phyloP scores from a whole-genome alignment of 2,888 invertebrate species.

The Melanophora roralis region DNA sequence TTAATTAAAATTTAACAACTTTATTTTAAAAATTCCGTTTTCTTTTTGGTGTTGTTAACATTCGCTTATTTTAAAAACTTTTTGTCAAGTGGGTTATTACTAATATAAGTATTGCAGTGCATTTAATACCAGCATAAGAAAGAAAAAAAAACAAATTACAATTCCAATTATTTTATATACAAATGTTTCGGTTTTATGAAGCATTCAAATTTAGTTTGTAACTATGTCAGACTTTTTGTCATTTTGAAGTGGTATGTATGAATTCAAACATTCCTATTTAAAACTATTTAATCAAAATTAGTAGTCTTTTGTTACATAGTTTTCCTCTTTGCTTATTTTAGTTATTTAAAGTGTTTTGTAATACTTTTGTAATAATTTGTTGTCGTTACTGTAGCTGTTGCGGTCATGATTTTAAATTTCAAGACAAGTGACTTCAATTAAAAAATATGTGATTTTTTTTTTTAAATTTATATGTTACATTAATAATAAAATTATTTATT shows the following conservation, averaged over 20 bases:
- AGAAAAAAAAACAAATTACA: slow-evolving; percentile 15
- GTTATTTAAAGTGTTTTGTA: slow-evolving; percentile 24
- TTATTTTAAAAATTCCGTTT: too few relatives aligned
- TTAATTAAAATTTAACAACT: too few relatives aligned
- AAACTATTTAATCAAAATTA: slow-evolving; percentile 33
- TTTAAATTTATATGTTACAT: not conserved
- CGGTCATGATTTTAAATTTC: slow-evolving; percentile 36
- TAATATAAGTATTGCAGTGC: slow-evolving; percentile 2
- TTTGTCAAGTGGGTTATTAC: not conserved
- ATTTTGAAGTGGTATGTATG: not conserved
- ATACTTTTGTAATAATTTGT: slow-evolving; percentile 26
- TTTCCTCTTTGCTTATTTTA: slow-evolving; percentile 9
- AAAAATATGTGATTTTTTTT: not conserved
- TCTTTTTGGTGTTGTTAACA: too few relatives aligned
- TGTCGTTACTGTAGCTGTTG: not conserved
- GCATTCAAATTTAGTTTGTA: slow-evolving; percentile 30
- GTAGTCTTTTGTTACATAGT: not conserved
- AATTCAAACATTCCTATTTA: not conserved
- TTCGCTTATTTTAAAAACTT: too few relatives aligned
- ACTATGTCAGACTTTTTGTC: not conserved
- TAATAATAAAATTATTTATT: not conserved
- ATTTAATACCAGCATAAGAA: slow-evolving; percentile 5
- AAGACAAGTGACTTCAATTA: slow-evolving; percentile 9
- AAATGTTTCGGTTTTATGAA: not conserved
- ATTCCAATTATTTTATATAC: slow-evolving; percentile 36